Percentiles rank a stretch among this genome's conserved stretches.
Conservation (phyloP, 1,140 invertebrate species). For the Drosophila auraria region DNA sequence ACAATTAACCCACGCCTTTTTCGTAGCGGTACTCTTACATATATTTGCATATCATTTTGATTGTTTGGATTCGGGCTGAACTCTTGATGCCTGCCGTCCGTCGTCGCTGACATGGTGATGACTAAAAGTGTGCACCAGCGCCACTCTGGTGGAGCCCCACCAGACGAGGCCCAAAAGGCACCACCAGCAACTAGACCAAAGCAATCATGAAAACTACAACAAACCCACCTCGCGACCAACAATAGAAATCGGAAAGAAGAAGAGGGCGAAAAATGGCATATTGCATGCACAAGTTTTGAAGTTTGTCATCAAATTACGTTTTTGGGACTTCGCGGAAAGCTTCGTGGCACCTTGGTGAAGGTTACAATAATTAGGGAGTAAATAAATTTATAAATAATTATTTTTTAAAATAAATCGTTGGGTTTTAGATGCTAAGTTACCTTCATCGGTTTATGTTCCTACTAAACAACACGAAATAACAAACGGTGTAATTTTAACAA, state of each 20-base stretch:
- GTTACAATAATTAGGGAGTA: neutral
- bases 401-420: too few relatives aligned
- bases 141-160: conserved; percentile 27
- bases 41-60: conserved; percentile 84
- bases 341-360: conserved; percentile 49
- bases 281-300: conserved; percentile 76
- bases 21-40: conserved; percentile 84
- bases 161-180: conserved; percentile 19
- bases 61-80: conserved; percentile 72
- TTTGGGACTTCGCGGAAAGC: conserved; percentile 44
- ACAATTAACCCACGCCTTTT: conserved; percentile 84
- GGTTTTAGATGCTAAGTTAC: too few relatives aligned
- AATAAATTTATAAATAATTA: neutral
- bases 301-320: conserved; percentile 81
- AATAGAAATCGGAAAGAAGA: conserved; percentile 44
- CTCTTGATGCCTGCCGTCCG: conserved; percentile 48
- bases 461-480: too few relatives aligned
- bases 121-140: conserved; percentile 73
- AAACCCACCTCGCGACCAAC: conserved; percentile 56
- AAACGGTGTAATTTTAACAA: too few relatives aligned
- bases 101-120: conserved; percentile 70
- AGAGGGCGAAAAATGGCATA: conserved; percentile 49
- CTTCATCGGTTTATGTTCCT: too few relatives aligned
- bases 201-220: conserved; percentile 67
- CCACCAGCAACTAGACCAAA: conserved; percentile 49